Conservation (phyloP, 2,888 invertebrate genomes). For the Spicauda simplicius region DNA sequence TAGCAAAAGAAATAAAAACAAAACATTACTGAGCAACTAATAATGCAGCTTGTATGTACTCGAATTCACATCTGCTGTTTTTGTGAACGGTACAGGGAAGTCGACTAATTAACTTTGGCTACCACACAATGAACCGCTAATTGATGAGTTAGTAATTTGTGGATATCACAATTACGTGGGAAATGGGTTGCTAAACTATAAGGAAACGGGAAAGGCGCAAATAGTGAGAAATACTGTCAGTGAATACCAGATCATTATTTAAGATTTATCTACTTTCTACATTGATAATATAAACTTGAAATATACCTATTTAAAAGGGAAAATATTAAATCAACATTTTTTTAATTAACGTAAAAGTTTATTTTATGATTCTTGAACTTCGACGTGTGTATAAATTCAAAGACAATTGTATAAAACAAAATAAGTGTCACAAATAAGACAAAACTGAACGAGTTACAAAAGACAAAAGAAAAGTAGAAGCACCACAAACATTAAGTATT, state of each 20-base stretch:
- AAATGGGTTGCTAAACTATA: slow-evolving; percentile 44
- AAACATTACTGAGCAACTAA: slow-evolving; percentile 72
- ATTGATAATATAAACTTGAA: background rate
- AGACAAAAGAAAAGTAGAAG: slow-evolving; percentile 14
- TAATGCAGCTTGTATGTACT: slow-evolving; percentile 72
- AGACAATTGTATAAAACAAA: background rate
- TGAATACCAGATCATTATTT: background rate
- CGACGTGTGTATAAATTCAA: no score
- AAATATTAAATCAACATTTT: no score
- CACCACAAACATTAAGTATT: slow-evolving; percentile 38
- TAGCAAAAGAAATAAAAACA: slow-evolving; percentile 70
- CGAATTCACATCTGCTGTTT: slow-evolving; percentile 76
- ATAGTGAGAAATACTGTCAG: background rate
- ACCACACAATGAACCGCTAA: slow-evolving; percentile 67
- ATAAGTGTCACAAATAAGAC: background rate
- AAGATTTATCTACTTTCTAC: background rate
- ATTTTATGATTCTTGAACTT: no score
- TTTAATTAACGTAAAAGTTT: no score
- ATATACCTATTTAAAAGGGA: no score
- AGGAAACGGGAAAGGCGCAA: background rate
- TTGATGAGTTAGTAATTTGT: slow-evolving; percentile 73
- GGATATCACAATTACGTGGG: slow-evolving; percentile 44
- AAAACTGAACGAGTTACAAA: background rate
- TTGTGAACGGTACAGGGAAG: slow-evolving; percentile 67
- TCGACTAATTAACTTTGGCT: slow-evolving; percentile 74